A percentile compares a stretch with the other conserved stretches of the same genome.
phyloP scores from a whole-genome alignment of 2,113 vertebrate species.

The Sylvietta virens region DNA sequence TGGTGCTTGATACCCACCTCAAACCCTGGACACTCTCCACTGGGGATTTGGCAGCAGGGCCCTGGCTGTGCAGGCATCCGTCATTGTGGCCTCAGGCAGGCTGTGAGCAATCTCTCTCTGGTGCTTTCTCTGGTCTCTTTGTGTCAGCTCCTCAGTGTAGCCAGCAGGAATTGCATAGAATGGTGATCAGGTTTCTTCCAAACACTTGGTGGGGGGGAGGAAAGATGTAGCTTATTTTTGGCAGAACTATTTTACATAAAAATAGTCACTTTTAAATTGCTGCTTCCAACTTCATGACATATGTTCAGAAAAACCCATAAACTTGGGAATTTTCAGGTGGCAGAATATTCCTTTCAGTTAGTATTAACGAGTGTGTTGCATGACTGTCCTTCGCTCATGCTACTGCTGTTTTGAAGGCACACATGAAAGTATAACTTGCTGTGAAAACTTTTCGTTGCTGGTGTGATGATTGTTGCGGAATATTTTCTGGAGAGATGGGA shows the following conservation, averaged over 20 bases:
- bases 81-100: background rate
- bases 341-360: background rate
- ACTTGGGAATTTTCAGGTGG: background rate
- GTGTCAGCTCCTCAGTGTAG: background rate
- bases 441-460: background rate
- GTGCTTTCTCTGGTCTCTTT: background rate
- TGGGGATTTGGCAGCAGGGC: background rate
- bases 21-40: accelerated
- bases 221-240: background rate
- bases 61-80: background rate
- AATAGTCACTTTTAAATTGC: background rate
- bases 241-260: background rate
- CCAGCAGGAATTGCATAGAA: background rate
- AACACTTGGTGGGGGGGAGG: background rate
- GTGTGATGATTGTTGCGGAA: background rate
- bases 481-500: background rate
- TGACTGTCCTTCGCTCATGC: background rate
- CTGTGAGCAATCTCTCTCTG: background rate
- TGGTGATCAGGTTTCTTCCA: background rate
- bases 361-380: background rate
- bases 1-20: background rate
- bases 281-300: background rate
- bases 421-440: background rate
- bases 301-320: background rate
- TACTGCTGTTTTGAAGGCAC: background rate